These are phyloP conservation scores for Lates calcarifer DNA, from an alignment of 2,113 vertebrate species.

Conservation along the genomic window DNA sequence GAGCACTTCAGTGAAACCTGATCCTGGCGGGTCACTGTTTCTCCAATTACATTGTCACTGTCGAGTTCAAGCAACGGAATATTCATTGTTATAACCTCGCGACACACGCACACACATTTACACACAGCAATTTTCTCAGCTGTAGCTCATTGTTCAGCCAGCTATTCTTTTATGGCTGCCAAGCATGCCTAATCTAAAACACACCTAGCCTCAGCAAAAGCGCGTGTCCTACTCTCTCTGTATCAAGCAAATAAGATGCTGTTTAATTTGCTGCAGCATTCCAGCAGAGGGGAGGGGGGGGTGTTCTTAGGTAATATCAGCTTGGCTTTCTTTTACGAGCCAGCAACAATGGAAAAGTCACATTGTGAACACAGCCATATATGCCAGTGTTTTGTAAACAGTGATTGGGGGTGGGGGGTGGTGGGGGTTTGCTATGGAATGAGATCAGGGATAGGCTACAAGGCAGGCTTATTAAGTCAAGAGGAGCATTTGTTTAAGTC, in stretches of 20 bases:
- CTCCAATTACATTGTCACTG: constrained; percentile 69
- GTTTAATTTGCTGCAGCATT: constrained; percentile 76
- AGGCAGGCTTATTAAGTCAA: constrained; percentile 51
- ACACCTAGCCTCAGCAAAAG: constrained; percentile 77
- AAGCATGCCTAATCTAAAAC: constrained; percentile 84
- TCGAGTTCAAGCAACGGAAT: constrained; percentile 57
- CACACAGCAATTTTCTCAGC: constrained; percentile 48
- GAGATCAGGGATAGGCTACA: constrained; percentile 37
- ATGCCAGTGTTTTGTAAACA: constrained; percentile 71
- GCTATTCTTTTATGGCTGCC: constrained; percentile 67
- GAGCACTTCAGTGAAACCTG: constrained; percentile 52
- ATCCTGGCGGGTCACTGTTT: constrained; percentile 58
- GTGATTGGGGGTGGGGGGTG: background rate
- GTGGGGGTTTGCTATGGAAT: constrained; percentile 7
- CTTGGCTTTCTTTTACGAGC: constrained; percentile 54
- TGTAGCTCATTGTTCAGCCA: constrained; percentile 76
- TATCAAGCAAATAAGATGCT: constrained; percentile 72
- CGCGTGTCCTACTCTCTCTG: constrained; percentile 53
- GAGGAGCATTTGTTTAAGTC: constrained; percentile 45
- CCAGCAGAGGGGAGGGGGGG: constrained; percentile 44
- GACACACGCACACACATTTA: constrained; percentile 17
- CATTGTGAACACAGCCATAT: constrained; percentile 49
- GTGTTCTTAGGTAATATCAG: constrained; percentile 48
- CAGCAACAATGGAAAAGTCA: constrained; percentile 52
- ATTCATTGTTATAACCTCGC: constrained; percentile 62